Evolutionary conservation across 2,797 vertebrate genomes (phyloP), one percentile per base, ranked within the genome.

Genomic region (Danio jaintianensis): DNA sequence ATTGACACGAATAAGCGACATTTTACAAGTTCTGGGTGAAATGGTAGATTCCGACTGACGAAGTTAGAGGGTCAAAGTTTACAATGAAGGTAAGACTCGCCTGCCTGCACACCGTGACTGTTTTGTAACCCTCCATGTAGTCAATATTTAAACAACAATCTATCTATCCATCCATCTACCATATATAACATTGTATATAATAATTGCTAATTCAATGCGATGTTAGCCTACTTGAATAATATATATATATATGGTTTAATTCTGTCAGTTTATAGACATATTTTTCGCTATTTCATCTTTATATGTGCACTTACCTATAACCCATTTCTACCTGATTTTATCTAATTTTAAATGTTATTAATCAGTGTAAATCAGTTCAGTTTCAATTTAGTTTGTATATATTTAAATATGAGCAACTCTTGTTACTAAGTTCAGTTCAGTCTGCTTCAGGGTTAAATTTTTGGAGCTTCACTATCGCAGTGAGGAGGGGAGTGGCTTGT

Each of bases 41-140:
- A 71, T 79, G 78, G 78, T 72, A 63, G 48, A 72, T 79, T 79
- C 78, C 78, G 38, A 45, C 4, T 7, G 5, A 13, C 10, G 2
- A 71, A 22, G 38, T 63, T 8, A 29, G 3, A 18, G 58, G 77
- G 58, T 72, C 68, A 79, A 79, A 79, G 77, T 70, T 63, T 55
- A 55, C 43, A n/a, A 2, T 42, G 12, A 43, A 50, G 55, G 53
- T 12, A 40, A 69, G 43, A 13, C 42, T 48, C 1, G 9, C 0
- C n/a, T 40, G 61, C 29, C 18, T 76, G 40, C 20, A 58, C 13
- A 66, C 5, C 5, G 12, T 58, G 18, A 8, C 5, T 6, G 9
- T 58, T 71, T 22, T 71, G 13, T 22, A 43, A 43, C 1, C 12
- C 4, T 4, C 3, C 3, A 2, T 11, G 1, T 45, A 45, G 36